These are phyloP conservation scores for Lithobius niger DNA, from an alignment of 1,140 invertebrate genomes.

Conservation along the genomic window DNA sequence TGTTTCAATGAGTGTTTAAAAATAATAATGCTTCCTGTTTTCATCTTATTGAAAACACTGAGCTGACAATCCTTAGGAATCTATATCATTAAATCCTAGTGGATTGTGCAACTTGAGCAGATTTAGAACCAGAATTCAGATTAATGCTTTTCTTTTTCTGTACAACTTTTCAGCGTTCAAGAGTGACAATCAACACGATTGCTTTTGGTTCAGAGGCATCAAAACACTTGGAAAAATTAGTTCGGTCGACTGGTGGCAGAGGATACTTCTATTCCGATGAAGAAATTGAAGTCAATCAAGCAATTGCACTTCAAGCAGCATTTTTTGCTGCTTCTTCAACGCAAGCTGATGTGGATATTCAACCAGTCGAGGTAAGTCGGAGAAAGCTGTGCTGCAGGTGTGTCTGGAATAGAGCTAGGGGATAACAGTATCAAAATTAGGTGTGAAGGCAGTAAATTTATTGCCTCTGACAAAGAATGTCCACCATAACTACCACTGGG, in stretches of 20 bases:
- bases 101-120: too few species aligned
- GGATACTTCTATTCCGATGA: slow-evolving; percentile 12
- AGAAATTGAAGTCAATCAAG: not conserved
- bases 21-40: too few species aligned
- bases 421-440: too few species aligned
- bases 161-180: slow-evolving; percentile 4
- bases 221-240: slow-evolving; percentile 7
- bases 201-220: slow-evolving; percentile 17
- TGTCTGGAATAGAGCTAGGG: too few species aligned
- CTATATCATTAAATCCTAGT: too few species aligned
- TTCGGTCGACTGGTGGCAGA: slow-evolving; percentile 7
- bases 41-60: too few species aligned
- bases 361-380: slow-evolving; percentile 8
- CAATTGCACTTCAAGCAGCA: not conserved
- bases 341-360: slow-evolving; percentile 8
- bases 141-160: not conserved
- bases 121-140: too few species aligned
- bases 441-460: too few species aligned
- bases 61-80: too few species aligned
- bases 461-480: not conserved
- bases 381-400: too few species aligned
- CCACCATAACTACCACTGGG: too few species aligned
- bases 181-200: slow-evolving; percentile 18
- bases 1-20: too few species aligned
- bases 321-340: slow-evolving; percentile 7